A percentile compares a stretch with the other conserved stretches of the same genome.
phyloP scores from a whole-genome alignment of 2,113 vertebrate species.

The Epinephelus cyanopodus region DNA sequence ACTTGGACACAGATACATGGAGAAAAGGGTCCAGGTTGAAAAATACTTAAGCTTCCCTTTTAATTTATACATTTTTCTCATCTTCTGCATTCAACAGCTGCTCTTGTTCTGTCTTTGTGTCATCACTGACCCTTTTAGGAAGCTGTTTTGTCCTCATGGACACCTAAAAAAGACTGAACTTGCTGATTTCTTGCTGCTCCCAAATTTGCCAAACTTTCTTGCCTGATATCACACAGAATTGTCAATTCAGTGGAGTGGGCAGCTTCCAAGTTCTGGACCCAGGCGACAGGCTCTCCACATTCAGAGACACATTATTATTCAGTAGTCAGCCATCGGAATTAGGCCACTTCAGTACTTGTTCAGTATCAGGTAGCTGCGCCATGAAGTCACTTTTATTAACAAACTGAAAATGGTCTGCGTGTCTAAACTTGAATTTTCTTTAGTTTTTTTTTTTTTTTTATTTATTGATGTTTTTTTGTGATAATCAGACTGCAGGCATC shows the following conservation, averaged over 20 bases:
- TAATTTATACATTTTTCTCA: too few relatives aligned
- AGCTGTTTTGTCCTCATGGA: not conserved
- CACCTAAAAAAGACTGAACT: constrained; percentile 7
- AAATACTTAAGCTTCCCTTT: too few relatives aligned
- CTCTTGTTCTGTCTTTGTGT: not conserved
- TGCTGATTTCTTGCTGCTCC: not conserved
- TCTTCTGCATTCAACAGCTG: constrained; percentile 6
- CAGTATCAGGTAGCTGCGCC: constrained; percentile 43
- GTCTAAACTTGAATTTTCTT: constrained; percentile 72
- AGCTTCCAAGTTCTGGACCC: too few relatives aligned
- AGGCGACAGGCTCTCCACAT: not conserved
- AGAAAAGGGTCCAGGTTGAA: too few relatives aligned
- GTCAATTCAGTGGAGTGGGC: too few relatives aligned
- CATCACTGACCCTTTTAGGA: not conserved
- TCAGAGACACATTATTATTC: not conserved
- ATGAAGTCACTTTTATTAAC: constrained; percentile 55
- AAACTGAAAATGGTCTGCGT: constrained; percentile 27
- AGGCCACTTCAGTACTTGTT: constrained; percentile 17
- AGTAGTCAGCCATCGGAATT: not conserved
- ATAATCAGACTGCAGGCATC: constrained; percentile 26
- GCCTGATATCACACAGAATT: too few relatives aligned
- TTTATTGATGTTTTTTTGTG: constrained; percentile 48
- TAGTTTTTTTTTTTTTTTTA: constrained; percentile 26
- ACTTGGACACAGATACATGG: too few relatives aligned
- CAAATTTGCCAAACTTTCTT: constrained; percentile 48